Evolutionary conservation across 2,113 vertebrate species (phyloP), one percentile per base, ranked within the genome.

Genomic region (Lophochroa leadbeateri): DNA sequence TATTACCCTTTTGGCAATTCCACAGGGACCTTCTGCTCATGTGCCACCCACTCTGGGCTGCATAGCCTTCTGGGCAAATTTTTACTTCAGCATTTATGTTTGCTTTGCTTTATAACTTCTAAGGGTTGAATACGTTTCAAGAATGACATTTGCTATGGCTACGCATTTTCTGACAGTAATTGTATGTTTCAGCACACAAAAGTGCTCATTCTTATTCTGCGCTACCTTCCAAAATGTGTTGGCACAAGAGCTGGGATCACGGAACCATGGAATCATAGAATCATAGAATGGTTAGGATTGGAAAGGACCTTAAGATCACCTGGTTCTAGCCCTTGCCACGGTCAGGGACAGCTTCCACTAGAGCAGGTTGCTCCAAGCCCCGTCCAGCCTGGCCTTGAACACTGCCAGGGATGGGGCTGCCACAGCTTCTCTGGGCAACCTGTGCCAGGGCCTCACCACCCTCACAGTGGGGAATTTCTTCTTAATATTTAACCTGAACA

Each of bases 121-220:
- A 46, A 13, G 4, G 13, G 13, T 11, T 50, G 60, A 17, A 6
- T 7, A 1, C 0, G 4, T 28, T 67, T 80, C 41, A 46, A 18
- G 18, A 33, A 13, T 4, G 27, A 24, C 13, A 6, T 44, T 79
- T 58, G 33, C 20, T 44, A 4, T 5, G 25, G 43, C 25, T 49
- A 0, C 0, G 0, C 4, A 0, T 13, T 64, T 61, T 31, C 33
- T 8, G 67, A 31, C 29, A 21, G 23, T 2, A 1, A 1, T 7
- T 27, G 13, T 9, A 27, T 7, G 4, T 24, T 65, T 35, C 46
- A 12, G 41, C 1, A 1, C 44, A 27, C 28, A 25, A 6, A 5
- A 13, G 31, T 15, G 15, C 13, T 63, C 11, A 0, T 31, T 50
- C 20, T n/a, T 69, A 21, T 15, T 37, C 57, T 0, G 0, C 0